These are phyloP conservation scores for Hipparchia semele DNA, from an alignment of 2,888 invertebrate genomes.

Conservation along the genomic window DNA sequence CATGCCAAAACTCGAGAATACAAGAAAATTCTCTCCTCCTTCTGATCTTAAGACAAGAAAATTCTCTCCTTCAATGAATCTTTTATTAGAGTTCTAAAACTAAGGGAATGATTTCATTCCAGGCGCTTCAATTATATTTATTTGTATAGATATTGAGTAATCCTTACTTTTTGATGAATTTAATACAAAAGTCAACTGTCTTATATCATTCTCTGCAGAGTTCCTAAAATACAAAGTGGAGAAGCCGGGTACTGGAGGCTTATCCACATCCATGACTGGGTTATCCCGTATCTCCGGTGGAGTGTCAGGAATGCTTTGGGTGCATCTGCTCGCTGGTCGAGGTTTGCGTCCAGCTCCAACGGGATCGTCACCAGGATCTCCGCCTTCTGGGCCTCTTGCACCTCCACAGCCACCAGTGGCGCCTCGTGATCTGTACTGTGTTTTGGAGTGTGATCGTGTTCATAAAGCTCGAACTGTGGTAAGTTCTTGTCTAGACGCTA, in stretches of 20 bases:
- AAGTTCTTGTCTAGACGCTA: conserved; percentile 49
- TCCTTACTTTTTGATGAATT: no score
- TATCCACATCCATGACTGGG: conserved; percentile 83
- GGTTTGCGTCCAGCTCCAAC: conserved; percentile 90
- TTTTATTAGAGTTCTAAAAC: no score
- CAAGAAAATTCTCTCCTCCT: no score
- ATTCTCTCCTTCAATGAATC: no score
- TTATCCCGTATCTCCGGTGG: conserved; percentile 76
- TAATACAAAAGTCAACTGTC: no score
- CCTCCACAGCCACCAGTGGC: conserved; percentile 71
- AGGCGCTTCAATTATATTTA: no score
- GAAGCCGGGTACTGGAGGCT: conserved; percentile 84
- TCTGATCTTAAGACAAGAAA: no score
- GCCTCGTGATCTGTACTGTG: conserved; percentile 96
- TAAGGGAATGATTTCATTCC: no score
- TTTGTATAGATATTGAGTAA: no score
- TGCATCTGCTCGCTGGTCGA: conserved; percentile 94
- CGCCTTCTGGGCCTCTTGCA: conserved; percentile 85
- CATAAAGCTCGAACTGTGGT: conserved; percentile 98
- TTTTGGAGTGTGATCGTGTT: conserved; percentile 97
- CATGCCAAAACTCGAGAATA: no score
- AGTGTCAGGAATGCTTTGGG: conserved; percentile 94
- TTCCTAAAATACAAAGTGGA: conserved; percentile 96
- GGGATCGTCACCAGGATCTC: conserved; percentile 87
- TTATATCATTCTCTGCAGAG: conserved; percentile 76